These are phyloP conservation scores for Chrosomus eos DNA, from an alignment of 2,797 vertebrate genomes.

Conservation along the genomic window DNA sequence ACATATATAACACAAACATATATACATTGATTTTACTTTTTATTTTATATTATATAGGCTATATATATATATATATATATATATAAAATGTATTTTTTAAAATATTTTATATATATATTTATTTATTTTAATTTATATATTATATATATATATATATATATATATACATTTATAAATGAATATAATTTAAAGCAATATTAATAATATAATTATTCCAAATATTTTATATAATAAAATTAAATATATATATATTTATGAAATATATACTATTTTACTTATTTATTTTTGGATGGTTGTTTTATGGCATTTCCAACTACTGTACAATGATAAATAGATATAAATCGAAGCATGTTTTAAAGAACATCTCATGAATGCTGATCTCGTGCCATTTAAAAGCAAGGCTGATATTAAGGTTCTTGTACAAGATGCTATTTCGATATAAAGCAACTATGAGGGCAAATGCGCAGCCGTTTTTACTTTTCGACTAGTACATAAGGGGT, in stretches of 20 bases:
- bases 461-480: slow-evolving; percentile 5
- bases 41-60: too few species aligned
- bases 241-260: not conserved
- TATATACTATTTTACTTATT: too few species aligned
- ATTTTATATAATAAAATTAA: not conserved
- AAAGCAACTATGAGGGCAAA: slow-evolving; percentile 3
- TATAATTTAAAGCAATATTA: not conserved
- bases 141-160: not conserved
- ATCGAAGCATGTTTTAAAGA: not conserved
- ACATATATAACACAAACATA: too few species aligned
- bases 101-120: not conserved
- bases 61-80: too few species aligned
- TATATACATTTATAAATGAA: too few species aligned
- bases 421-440: not conserved
- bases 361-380: slow-evolving; percentile 2
- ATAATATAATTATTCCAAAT: not conserved
- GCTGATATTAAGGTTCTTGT: slow-evolving; percentile 9
- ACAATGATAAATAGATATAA: not conserved
- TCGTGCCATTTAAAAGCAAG: not conserved
- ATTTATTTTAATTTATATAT: too few species aligned
- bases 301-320: not conserved
- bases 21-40: too few species aligned
- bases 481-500: slow-evolving; percentile 48
- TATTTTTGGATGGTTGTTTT: not conserved
- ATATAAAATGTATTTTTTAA: not conserved